A percentile compares a stretch with the other conserved stretches of the same genome.
Evolutionary conservation across 2,113 vertebrate genomes (phyloP).

Genomic region (Collichthys lucidus): DNA sequence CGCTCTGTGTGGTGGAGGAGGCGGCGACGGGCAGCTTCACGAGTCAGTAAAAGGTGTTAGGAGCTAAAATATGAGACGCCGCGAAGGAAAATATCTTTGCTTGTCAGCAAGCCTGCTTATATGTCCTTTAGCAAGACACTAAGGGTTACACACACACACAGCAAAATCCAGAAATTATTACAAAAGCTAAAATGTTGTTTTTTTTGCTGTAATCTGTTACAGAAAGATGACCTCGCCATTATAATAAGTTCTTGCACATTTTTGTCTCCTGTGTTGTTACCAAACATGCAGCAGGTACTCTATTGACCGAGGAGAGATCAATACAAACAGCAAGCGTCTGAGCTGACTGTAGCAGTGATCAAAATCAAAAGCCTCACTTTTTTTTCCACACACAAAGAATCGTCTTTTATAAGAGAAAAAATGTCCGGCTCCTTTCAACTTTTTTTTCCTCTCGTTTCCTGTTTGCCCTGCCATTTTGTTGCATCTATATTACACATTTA

Average conservation of each 20-base stretch:
- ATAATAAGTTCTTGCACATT: background rate
- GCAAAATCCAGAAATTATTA: background rate
- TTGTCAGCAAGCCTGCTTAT: background rate
- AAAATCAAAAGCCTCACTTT: slow-evolving; percentile 36
- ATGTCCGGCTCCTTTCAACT: slow-evolving; percentile 20
- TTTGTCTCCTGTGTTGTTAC: slow-evolving; percentile 21
- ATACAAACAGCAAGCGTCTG: slow-evolving; percentile 34
- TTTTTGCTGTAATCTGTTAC: background rate
- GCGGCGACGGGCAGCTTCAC: background rate
- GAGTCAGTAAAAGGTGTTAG: slow-evolving; percentile 4
- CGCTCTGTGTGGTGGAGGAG: background rate
- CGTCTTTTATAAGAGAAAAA: slow-evolving; percentile 24
- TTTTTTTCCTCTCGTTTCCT: slow-evolving; percentile 23
- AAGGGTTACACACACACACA: background rate
- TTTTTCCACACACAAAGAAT: background rate
- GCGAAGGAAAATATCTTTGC: slow-evolving; percentile 3
- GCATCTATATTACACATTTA: slow-evolving; percentile 29
- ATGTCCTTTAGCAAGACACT: slow-evolving; percentile 34
- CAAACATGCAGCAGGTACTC: slow-evolving; percentile 18
- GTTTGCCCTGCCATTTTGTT: slow-evolving; percentile 11
- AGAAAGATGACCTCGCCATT: slow-evolving; percentile 17
- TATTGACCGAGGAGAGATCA: slow-evolving; percentile 39
- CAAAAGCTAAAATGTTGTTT: background rate
- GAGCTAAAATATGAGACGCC: slow-evolving; percentile 6
- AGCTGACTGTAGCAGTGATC: slow-evolving; percentile 25